Conservation (phyloP, 2,888 invertebrate species). For the Habrosyne pyritoides region DNA sequence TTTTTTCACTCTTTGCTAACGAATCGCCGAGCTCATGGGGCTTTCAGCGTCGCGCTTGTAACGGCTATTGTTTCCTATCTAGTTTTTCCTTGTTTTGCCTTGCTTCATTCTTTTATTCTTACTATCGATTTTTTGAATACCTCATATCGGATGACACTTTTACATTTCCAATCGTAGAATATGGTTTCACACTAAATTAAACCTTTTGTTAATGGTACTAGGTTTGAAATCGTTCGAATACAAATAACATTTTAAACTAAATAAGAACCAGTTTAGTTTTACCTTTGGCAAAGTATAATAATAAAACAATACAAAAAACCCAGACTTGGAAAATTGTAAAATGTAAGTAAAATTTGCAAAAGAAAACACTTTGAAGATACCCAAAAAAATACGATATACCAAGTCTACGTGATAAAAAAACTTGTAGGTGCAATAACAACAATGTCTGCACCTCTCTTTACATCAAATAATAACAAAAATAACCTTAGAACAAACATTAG, state of each 20-base stretch:
- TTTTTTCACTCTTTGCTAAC: slow-evolving; percentile 60
- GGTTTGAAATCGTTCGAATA: too few relatives aligned
- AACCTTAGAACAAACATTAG: slow-evolving; percentile 1
- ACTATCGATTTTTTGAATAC: slow-evolving; percentile 46
- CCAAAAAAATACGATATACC: too few relatives aligned
- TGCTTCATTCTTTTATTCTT: slow-evolving; percentile 47
- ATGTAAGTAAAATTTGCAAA: too few relatives aligned
- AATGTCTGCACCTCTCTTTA: background rate
- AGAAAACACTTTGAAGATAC: too few relatives aligned
- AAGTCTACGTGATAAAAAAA: too few relatives aligned
- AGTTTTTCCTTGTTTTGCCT: slow-evolving; percentile 45
- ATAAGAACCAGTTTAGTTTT: too few relatives aligned
- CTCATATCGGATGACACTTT: slow-evolving; percentile 25
- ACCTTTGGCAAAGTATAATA: too few relatives aligned
- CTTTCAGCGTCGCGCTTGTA: slow-evolving; percentile 56
- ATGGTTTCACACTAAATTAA: slow-evolving; percentile 7
- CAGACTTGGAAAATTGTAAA: too few relatives aligned
- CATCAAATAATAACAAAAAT: background rate
- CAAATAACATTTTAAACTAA: too few relatives aligned
- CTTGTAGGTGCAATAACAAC: too few relatives aligned
- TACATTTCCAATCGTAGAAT: slow-evolving; percentile 11
- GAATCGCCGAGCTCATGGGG: slow-evolving; percentile 61
- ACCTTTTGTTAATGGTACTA: background rate
- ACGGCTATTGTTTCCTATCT: slow-evolving; percentile 58
- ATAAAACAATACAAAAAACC: too few relatives aligned